These are phyloP conservation scores for Caenorhabditis sp. DNA, from an alignment of 2,888 invertebrate species.

Conservation along the genomic window DNA sequence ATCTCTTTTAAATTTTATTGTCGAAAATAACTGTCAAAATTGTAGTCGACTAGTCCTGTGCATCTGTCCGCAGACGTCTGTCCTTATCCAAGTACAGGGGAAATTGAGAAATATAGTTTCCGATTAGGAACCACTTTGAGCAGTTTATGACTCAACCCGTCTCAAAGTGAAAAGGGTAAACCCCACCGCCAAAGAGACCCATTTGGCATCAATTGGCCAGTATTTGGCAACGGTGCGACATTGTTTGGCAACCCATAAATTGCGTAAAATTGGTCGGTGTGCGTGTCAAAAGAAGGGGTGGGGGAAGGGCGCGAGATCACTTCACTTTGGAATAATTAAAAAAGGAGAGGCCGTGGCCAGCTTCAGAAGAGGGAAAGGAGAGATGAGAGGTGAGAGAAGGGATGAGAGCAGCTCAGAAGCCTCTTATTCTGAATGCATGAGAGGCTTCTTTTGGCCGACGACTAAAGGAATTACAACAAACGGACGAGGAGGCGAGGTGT, in stretches of 20 bases:
- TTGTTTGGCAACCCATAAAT: slow-evolving; percentile 38
- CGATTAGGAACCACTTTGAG: background rate
- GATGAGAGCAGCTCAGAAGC: slow-evolving; percentile 22
- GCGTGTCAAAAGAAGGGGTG: slow-evolving; percentile 23
- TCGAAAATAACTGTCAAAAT: no score
- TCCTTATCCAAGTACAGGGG: no score
- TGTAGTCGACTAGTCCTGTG: no score
- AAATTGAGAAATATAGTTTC: no score
- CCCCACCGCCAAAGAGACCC: slow-evolving; percentile 28
- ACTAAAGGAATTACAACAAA: slow-evolving; percentile 43
- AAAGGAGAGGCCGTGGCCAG: slow-evolving; percentile 21
- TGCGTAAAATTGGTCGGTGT: slow-evolving; percentile 13
- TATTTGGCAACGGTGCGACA: slow-evolving; percentile 15
- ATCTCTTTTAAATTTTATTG: no score
- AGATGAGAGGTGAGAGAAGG: slow-evolving; percentile 6
- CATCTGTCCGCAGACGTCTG: no score
- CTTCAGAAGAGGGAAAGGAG: slow-evolving; percentile 1
- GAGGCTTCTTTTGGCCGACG: slow-evolving; percentile 31
- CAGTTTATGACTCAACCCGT: background rate
- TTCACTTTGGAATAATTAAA: slow-evolving; percentile 62
- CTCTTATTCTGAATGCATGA: slow-evolving; percentile 64
- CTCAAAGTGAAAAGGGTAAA: background rate
- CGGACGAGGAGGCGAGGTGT: slow-evolving; percentile 22
- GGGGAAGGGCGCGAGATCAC: slow-evolving; percentile 21
- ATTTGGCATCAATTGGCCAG: slow-evolving; percentile 3